Evolutionary conservation across 2,888 invertebrate genomes (phyloP).

Genomic region (Saturnia japonica): DNA sequence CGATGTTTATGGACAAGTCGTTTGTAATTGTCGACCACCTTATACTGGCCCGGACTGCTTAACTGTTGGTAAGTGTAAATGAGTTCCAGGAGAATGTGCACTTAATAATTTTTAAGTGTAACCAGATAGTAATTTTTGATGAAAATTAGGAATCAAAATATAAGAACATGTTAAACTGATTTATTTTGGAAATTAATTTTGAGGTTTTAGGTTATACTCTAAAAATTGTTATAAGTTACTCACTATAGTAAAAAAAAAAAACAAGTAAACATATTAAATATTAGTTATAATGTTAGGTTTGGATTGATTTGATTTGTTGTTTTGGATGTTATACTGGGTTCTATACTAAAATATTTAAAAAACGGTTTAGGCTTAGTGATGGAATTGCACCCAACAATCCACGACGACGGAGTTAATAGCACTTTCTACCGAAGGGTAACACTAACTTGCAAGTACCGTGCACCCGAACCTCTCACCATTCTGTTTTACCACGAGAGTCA

Average conservation of each 20-base stretch:
- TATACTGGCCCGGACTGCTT: slow-evolving; percentile 86
- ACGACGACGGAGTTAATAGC: slow-evolving; percentile 41
- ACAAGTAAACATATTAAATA: not conserved
- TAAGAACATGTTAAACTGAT: not conserved
- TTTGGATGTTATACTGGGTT: not conserved
- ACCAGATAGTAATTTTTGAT: not conserved
- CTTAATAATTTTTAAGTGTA: not conserved
- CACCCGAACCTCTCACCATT: slow-evolving; percentile 67
- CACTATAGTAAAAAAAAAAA: not conserved
- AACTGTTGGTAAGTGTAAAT: slow-evolving; percentile 52
- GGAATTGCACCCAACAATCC: slow-evolving; percentile 70
- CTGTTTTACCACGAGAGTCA: slow-evolving; percentile 60
- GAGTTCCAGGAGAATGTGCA: not conserved
- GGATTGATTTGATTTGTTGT: not conserved
- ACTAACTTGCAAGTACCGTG: slow-evolving; percentile 68
- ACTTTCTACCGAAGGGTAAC: slow-evolving; percentile 49
- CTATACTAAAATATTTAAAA: slow-evolving; percentile 12
- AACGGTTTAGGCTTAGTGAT: slow-evolving; percentile 62
- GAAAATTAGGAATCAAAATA: not conserved
- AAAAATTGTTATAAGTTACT: not conserved
- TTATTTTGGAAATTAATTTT: not conserved
- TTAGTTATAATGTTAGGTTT: not conserved
- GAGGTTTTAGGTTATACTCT: too few species aligned
- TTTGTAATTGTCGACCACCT: slow-evolving; percentile 87
- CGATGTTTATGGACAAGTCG: slow-evolving; percentile 80